Evolutionary conservation across 2,797 vertebrate genomes (phyloP), one percentile per base, ranked within the genome.

Genomic region (Poecile montanus): DNA sequence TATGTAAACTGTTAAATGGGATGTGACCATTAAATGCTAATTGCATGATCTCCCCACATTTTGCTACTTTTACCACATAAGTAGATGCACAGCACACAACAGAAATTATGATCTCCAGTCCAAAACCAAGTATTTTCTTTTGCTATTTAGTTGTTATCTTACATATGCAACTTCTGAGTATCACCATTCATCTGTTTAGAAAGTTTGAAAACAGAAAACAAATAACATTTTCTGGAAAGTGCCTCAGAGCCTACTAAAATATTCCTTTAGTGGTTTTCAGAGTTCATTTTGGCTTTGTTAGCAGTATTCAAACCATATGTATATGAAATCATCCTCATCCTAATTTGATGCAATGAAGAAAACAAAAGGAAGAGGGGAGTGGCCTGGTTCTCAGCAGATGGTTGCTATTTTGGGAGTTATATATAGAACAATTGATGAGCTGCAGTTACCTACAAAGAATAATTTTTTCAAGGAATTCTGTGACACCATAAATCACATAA

Each of bases 351-450:
- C 50, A 91, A 87, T 90, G 87, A 92, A 91, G 65, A 38, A 29
- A 85, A 71, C 83, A 93, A 58, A 45, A 84, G 87, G 79, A 74
- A 77, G 48, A 81, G 60, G 16, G 91, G 84, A 92, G 92, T 67
- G 80, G 63, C 68, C 57, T 89, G 50, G 13, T 63, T 95, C 51
- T 85, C 71, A 90, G 95, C 81, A 93, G 96, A 85, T 88, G 91
- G 74, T 66, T 95, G 73, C 73, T 97, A 91, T 96, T 96, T 84
- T 84, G 80, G 75, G 95, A 74, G 93, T 72, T 95, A 95, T 92
- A 95, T 94, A 90, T 86, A 96, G 91, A 93, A 70, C 30, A 80
- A 80, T 74, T 91, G 68, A 89, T 84, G 94, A 95, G 84, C 60
- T 27, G 54, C 88, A 93, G 81, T 84, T 44, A 83, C 88, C 96